phyloP scores from a whole-genome alignment of 1,140 invertebrate genomes.

The Drosophila mayri region DNA sequence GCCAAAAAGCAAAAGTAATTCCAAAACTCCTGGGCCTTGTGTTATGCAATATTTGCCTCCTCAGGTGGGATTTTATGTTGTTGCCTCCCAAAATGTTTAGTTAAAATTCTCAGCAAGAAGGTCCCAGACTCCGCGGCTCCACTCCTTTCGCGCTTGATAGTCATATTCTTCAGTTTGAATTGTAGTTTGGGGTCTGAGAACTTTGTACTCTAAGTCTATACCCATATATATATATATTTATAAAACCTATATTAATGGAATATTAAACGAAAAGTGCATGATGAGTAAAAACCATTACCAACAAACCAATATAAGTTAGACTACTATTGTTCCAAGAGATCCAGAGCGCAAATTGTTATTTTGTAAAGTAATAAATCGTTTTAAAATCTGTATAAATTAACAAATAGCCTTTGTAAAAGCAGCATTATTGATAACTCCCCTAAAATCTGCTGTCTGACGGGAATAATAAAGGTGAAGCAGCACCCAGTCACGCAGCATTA shows the following conservation, averaged over 20 bases:
- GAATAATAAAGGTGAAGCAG: not conserved
- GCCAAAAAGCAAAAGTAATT: not conserved
- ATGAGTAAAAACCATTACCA: conserved; percentile 26
- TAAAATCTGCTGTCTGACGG: conserved; percentile 5
- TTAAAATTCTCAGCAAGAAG: conserved; percentile 49
- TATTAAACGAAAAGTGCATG: conserved; percentile 41
- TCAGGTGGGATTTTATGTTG: conserved; percentile 55
- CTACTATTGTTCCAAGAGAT: conserved; percentile 62
- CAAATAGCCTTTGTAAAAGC: conserved; percentile 1
- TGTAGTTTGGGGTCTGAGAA: conserved; percentile 59
- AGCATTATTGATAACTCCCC: conserved; percentile 6
- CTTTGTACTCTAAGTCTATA: conserved; percentile 67
- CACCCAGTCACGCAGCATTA: conserved; percentile 4
- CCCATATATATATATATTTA: conserved; percentile 52
- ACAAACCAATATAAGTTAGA: conserved; percentile 43
- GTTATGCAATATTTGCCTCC: conserved; percentile 24
- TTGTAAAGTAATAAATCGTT: conserved; percentile 54
- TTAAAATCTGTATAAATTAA: conserved; percentile 28
- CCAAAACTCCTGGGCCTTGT: conserved; percentile 4
- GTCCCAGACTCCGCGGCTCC: conserved; percentile 20
- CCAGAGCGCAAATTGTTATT: conserved; percentile 77
- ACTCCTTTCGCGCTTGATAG: conserved; percentile 11
- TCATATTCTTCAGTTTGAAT: conserved; percentile 16
- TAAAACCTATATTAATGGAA: conserved; percentile 45
- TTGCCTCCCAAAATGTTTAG: conserved; percentile 40